Evolutionary conservation across 2,797 vertebrate genomes (phyloP).

Genomic region (Bradypodion pumilum): DNA sequence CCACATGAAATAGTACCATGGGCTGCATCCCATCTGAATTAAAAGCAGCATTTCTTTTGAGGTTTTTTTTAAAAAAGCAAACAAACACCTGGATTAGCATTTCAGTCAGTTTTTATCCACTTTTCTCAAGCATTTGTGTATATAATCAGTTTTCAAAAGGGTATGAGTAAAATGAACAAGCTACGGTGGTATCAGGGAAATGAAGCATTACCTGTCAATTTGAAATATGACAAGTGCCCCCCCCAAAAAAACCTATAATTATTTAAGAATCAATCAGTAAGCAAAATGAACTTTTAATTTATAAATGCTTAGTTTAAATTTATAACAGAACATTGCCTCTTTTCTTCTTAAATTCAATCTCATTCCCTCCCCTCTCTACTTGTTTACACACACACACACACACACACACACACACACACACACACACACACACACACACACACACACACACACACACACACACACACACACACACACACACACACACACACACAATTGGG

Average conservation of each 20-base stretch:
- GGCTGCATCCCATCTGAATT: conserved; percentile 12
- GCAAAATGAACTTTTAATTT: conserved; percentile 7
- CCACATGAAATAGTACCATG: no score
- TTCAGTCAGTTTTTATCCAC: conserved; percentile 8
- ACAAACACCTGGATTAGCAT: neutral
- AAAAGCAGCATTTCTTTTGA: neutral
- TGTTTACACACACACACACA: neutral
- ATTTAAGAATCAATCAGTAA: neutral
- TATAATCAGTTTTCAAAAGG: neutral
- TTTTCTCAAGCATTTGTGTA: conserved; percentile 25
- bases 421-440: neutral
- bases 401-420: neutral
- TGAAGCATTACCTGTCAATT: neutral
- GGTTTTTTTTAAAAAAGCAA: neutral
- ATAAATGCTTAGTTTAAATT: no score
- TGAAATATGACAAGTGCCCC: conserved; percentile 3
- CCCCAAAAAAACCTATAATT: neutral
- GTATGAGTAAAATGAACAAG: conserved; percentile 3
- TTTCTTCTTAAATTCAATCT: no score
- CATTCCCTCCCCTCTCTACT: no score
- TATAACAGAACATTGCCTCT: no score
- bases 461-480: neutral
- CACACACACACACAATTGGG: neutral
- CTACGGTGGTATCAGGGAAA: neutral
- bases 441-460: neutral